Evolutionary conservation across 2,113 vertebrate genomes (phyloP), one percentile per base, ranked within the genome.

Genomic region (Sinocyclocheilus maitianheensis): DNA sequence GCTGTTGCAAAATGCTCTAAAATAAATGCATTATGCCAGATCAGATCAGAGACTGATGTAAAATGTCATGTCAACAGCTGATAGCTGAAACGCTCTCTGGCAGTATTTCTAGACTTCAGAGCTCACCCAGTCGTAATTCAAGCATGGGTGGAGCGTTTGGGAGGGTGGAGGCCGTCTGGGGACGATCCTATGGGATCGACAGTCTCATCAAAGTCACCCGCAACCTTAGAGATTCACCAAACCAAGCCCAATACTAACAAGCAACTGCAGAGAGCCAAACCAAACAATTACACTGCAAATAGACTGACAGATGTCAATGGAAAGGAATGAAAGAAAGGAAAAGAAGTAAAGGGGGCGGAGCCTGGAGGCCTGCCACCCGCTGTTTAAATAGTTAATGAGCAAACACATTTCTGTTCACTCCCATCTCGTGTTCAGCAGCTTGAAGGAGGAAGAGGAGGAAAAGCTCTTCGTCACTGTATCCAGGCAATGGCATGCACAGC

Each of bases 301-400:
- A 40, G 8, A 72, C 16, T 22, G 34, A 72, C 1, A 72, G 67
- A 71, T 37, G 7, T 20, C 30, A 60, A 60, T 22, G 55, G 55
- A 22, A 22, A 60, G 55, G 20, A 60, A 60, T 60, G 55, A 60
- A 60, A 18, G 53, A 53, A 60, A 63, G 51, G 8, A 69, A 24
- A 9, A 37, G 8, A 20, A n/a, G 16, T 13, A n/a, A 78, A 67
- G 55, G 10, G 53, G 63, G 30, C 58, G 51, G 60, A 60, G 60
- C 40, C 37, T 60, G 76, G 1, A 82, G 83, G 77, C 14, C 40
- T 83, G 77, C 65, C 71, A 83, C 55, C 55, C 75, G 77, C 24
- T 72, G 79, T 22, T 87, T 89, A 75, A 90, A 90, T 90, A 88
- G 88, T 90, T 89, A 88, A 89, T 85, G 77, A 85, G 84, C 74